phyloP scores from a whole-genome alignment of 1,140 invertebrate genomes.

The Holotrichia oblita region DNA sequence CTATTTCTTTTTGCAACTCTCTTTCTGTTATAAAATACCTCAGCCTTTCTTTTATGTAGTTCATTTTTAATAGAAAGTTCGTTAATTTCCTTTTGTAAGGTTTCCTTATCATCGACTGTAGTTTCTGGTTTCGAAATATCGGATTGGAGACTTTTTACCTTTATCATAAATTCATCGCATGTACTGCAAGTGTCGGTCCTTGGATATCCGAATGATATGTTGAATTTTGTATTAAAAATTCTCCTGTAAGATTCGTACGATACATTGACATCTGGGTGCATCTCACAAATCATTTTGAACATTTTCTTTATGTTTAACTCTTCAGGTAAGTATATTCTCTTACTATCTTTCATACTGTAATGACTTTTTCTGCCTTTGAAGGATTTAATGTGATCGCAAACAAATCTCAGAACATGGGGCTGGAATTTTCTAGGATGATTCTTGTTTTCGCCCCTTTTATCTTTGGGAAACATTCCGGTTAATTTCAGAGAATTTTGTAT shows the following conservation, averaged over 20 bases:
- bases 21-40: conserved; percentile 50
- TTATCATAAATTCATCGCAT: conserved; percentile 40
- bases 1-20: conserved; percentile 38
- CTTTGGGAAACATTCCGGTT: conserved; percentile 21
- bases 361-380: conserved; percentile 22
- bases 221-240: conserved; percentile 45
- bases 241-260: conserved; percentile 37
- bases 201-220: conserved; percentile 47
- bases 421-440: neutral
- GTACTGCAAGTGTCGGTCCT: conserved; percentile 43
- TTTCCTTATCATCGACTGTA: conserved; percentile 22
- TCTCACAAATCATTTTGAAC: conserved; percentile 40
- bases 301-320: conserved; percentile 46
- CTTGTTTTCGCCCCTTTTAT: conserved; percentile 27
- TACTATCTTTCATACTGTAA: conserved; percentile 45
- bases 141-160: conserved; percentile 9
- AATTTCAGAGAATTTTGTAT: conserved; percentile 4
- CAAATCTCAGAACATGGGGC: neutral
- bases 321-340: conserved; percentile 47
- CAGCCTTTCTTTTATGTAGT: conserved; percentile 45
- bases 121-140: conserved; percentile 13
- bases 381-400: conserved; percentile 30
- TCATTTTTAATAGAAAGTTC: conserved; percentile 25
- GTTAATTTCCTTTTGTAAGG: conserved; percentile 32
- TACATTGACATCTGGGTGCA: conserved; percentile 26